These are phyloP conservation scores for Sicus ferrugineus DNA, from an alignment of 2,888 invertebrate genomes.

Conservation along the genomic window DNA sequence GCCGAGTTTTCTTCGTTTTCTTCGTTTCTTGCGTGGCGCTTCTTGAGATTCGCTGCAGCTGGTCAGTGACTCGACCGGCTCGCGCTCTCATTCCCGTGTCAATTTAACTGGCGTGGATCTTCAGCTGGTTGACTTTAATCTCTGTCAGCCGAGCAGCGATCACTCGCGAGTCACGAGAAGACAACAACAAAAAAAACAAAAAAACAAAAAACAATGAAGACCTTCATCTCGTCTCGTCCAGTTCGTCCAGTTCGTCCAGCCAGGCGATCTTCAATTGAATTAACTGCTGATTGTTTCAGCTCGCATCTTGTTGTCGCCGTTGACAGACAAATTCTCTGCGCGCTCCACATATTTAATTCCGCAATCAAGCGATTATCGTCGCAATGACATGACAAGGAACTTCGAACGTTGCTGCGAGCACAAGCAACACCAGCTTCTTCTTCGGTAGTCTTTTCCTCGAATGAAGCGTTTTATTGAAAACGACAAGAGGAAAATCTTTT, in stretches of 20 bases:
- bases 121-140: slow-evolving; percentile 26
- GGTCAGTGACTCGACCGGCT: slow-evolving; percentile 25
- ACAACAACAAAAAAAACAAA: not conserved
- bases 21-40: not conserved
- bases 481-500: not conserved
- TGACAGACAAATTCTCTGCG: slow-evolving; percentile 25
- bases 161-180: not conserved
- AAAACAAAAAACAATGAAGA: slow-evolving; percentile 6
- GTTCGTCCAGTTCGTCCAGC: not conserved
- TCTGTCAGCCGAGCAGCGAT: too few relatives aligned
- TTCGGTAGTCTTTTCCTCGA: not conserved
- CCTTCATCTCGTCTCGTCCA: not conserved
- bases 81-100: slow-evolving; percentile 31
- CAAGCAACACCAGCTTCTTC: not conserved
- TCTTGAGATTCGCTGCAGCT: slow-evolving; percentile 5
- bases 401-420: not conserved
- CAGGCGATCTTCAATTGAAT: slow-evolving; percentile 21
- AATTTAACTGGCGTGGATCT: slow-evolving; percentile 15
- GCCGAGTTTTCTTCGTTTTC: not conserved
- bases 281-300: slow-evolving; percentile 26
- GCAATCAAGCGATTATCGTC: slow-evolving; percentile 17
- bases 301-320: slow-evolving; percentile 5
- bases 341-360: slow-evolving; percentile 19
- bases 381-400: slow-evolving; percentile 13
- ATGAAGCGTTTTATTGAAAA: not conserved